Percentiles rank a stretch among this genome's conserved stretches.
Evolutionary conservation across 2,888 invertebrate genomes (phyloP).

Genomic region (Lymantria monacha): DNA sequence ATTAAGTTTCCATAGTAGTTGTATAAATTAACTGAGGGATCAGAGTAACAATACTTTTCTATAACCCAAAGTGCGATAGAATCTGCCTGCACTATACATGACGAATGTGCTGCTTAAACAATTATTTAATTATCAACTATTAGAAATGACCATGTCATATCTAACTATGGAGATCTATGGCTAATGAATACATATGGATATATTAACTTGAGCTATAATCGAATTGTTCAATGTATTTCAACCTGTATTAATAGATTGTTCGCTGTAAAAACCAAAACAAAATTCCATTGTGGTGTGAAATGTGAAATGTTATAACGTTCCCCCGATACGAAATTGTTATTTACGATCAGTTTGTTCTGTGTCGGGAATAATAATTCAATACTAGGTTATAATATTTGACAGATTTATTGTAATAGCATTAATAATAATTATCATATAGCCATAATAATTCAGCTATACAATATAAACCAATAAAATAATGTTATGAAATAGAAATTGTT

Average conservation of each 20-base stretch:
- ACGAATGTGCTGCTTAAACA: too few relatives aligned
- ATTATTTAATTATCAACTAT: too few relatives aligned
- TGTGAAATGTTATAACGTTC: slow-evolving; percentile 12
- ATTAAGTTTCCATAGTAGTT: too few relatives aligned
- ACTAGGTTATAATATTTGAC: slow-evolving; percentile 8
- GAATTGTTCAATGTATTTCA: too few relatives aligned
- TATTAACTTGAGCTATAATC: neutral
- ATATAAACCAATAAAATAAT: neutral
- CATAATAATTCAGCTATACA: neutral
- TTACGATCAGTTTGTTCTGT: slow-evolving; percentile 28
- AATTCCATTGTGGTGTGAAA: neutral
- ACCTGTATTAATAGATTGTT: too few relatives aligned
- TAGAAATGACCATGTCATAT: too few relatives aligned
- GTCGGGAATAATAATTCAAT: slow-evolving; percentile 30
- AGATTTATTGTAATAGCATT: slow-evolving; percentile 4
- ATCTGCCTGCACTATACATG: too few relatives aligned
- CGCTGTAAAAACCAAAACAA: neutral
- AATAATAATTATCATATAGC: slow-evolving; percentile 2
- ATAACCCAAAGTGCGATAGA: too few relatives aligned
- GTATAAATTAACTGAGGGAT: too few relatives aligned
- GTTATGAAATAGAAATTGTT: neutral
- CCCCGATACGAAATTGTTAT: slow-evolving; percentile 31
- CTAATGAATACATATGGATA: neutral
- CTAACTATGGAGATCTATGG: too few relatives aligned
- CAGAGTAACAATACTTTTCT: too few relatives aligned